Base-by-base conservation (phyloP, 2,888 invertebrate genomes). In the Mallateleia sp. region DNA sequence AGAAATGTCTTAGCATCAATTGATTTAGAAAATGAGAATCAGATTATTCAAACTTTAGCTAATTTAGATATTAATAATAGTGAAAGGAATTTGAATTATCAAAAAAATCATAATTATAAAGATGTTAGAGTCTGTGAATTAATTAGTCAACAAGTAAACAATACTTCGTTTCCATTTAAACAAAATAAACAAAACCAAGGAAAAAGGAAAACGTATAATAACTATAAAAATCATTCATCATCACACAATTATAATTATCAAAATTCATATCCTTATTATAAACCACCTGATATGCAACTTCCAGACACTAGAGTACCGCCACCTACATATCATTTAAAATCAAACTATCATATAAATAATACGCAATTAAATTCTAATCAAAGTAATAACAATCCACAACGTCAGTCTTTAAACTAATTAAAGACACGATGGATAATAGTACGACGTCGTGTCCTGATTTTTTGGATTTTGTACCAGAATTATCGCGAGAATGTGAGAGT, bases 391-490 rank as follows among this genome's bases (percentile, higher is more conserved):
- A 28, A 28, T 28, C 8, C 28, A 38, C 38, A 38, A 38, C 8
- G 38, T 38, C 38, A n/a, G n/a, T n/a, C n/a, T 47, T 78, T 67
- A 78, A 78, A 67, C 78, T 66, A 45, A 38, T n/a, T 11, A 0
- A 0, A 34, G 77, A 66, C 58, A 28, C 67, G 34, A 3, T 25
- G 58, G 11, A 47, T n/a, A 25, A 18, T 22, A 64, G 62, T 75
- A 56, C 78, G 5, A 15, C 78, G 7, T 8, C 67, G 62, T 79
- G 79, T 71, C 79, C 79, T 9, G 62, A 80, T 62, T 80, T 80
- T 71, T 80, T 80, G 62, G 79, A 80, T 64, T 80, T 71, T 71
- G 71, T 80, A 54, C 62, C 71, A 62, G 71, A 80, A 28, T 47
- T 80, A 1, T 24, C 20, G 7, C 8, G 14, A 3, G 54, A 80